Base-by-base conservation (phyloP, 2,113 vertebrate species). In the Dipodomys stephensi region DNA sequence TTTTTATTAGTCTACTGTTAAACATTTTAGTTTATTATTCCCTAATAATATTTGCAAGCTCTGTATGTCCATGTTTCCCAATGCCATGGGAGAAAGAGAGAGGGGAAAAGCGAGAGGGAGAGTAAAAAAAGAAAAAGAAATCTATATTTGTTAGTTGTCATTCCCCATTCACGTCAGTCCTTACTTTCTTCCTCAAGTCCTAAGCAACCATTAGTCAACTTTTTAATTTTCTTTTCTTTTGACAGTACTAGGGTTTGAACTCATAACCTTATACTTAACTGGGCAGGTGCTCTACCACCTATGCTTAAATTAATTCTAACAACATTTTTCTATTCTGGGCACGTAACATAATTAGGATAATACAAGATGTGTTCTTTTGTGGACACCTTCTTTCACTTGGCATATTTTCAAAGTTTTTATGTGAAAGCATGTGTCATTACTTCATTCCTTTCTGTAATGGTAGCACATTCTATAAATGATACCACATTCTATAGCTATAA, bases 261-360 rank as follows among this genome's bases (percentile, higher is more conserved):
- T 49, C 49, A 49, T 49, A 49, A 49, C 49, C 49, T 49, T 12
- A 49, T 49, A 49, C 49, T 49, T 49, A 49, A 49, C 49, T 49
- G 49, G 49, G 49, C 49, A 49, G 49, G 49, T 49, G 49, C 49
- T 49, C 49, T 49, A 49, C 49, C 49, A 49, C 49, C 49, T 12
- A 49, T 49, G 49, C 49, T 49, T 49, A 49, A 49, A 49, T 49
- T 49, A 49, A 49, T 49, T 49, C 49, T 49, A 9, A 49, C 10
- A 49, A 49, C 44, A 88, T 84, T 92, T 90, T 76, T 69, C 71
- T 87, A 53, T 71, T 91, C 13, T 84, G 73, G 65, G 57, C 13
- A 49, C 57, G 60, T 20, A 49, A 4, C 78, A 90, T 35, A 32
- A 84, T 19, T 69, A 28, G 49, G 83, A 46, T 73, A 32, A 84